A percentile compares a stretch with the other conserved stretches of the same genome.
Conservation (phyloP, 2,888 invertebrate species). For the Drepanosiphum platanoidis region DNA sequence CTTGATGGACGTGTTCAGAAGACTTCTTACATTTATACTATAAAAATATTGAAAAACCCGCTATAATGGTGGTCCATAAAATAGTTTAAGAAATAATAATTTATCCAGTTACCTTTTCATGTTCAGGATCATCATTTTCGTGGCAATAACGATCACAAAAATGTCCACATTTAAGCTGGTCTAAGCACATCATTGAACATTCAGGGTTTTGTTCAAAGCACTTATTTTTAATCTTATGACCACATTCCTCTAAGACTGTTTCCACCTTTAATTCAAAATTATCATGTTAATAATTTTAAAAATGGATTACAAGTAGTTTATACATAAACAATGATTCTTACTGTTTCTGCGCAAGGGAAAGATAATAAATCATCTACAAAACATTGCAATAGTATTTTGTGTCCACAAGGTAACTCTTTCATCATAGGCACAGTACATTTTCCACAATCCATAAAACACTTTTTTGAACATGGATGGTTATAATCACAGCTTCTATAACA, state of each 20-base stretch:
- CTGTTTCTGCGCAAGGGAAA: slow-evolving; percentile 65
- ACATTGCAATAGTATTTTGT: slow-evolving; percentile 66
- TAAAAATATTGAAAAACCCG: slow-evolving; percentile 64
- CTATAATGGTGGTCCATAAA: too few relatives aligned
- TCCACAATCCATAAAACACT: slow-evolving; percentile 61
- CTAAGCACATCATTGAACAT: slow-evolving; percentile 70
- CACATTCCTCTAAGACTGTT: slow-evolving; percentile 66
- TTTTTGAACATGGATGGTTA: slow-evolving; percentile 62
- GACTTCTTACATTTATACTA: slow-evolving; percentile 69
- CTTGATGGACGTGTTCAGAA: slow-evolving; percentile 69
- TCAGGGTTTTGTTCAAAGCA: slow-evolving; percentile 67
- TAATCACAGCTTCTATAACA: slow-evolving; percentile 63
- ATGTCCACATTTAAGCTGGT: slow-evolving; percentile 74
- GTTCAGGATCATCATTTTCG: slow-evolving; percentile 72
- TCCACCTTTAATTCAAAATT: slow-evolving; percentile 41
- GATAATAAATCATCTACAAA: slow-evolving; percentile 58
- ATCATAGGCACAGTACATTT: slow-evolving; percentile 60
- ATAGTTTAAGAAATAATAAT: not conserved
- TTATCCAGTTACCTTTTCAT: slow-evolving; percentile 68
- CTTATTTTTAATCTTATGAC: slow-evolving; percentile 68
- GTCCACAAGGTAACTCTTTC: slow-evolving; percentile 66
- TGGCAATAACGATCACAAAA: slow-evolving; percentile 73
- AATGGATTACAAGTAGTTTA: too few relatives aligned
- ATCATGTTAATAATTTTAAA: too few relatives aligned
- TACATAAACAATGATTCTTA: slow-evolving; percentile 63